Evolutionary conservation across 2,888 invertebrate genomes (phyloP).

Genomic region (Rapana venosa): DNA sequence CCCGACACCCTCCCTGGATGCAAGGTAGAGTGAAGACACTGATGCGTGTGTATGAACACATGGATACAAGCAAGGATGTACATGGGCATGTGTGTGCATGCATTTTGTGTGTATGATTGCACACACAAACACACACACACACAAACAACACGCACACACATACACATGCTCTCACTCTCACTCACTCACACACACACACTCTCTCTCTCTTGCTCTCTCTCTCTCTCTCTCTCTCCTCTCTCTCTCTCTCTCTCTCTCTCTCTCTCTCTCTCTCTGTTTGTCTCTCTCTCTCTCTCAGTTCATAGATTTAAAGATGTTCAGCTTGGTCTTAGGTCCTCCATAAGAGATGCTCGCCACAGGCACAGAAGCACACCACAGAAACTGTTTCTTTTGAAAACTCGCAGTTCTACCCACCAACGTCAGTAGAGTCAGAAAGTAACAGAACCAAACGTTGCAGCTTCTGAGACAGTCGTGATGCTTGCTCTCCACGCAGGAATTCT

Average conservation of each 20-base stretch:
- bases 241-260: constrained; percentile 18
- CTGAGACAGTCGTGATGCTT: neutral
- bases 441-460: too few species aligned
- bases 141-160: neutral
- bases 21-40: constrained; percentile 64
- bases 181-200: neutral
- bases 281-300: too few species aligned
- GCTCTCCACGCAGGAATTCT: constrained; percentile 82
- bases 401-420: too few species aligned
- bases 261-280: neutral
- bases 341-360: too few species aligned
- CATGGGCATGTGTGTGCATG: neutral
- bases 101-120: too few species aligned
- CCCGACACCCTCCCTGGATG: constrained; percentile 74
- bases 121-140: constrained; percentile 1
- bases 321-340: too few species aligned
- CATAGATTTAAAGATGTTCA: too few species aligned
- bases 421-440: too few species aligned
- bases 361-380: too few species aligned
- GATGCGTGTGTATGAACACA: neutral
- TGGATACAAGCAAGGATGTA: neutral
- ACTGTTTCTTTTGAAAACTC: too few species aligned
- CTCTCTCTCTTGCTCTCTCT: too few species aligned
- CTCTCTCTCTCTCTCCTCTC: neutral
- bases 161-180: neutral